Percentiles rank a stretch among this genome's conserved stretches.
Conservation (phyloP, 2,888 invertebrate genomes). For the Elegia similella region DNA sequence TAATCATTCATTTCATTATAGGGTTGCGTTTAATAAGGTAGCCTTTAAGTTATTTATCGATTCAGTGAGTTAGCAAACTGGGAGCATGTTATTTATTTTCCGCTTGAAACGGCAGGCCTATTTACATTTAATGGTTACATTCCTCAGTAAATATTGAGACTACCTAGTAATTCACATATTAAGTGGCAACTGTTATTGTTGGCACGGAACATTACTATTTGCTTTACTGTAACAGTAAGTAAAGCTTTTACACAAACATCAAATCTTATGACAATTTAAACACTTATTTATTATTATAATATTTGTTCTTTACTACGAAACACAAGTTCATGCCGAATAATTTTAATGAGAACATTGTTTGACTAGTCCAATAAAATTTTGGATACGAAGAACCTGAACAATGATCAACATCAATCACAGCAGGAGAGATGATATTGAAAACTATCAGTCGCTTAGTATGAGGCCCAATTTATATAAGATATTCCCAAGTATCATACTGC, state of each 20-base stretch:
- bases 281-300: too few relatives aligned
- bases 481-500: too few relatives aligned
- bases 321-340: too few relatives aligned
- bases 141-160: not conserved
- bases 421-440: too few relatives aligned
- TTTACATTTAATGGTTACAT: slow-evolving; percentile 12
- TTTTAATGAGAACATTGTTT: too few relatives aligned
- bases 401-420: too few relatives aligned
- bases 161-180: not conserved
- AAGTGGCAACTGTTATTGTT: not conserved
- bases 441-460: too few relatives aligned
- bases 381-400: too few relatives aligned
- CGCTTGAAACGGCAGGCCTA: slow-evolving; percentile 10
- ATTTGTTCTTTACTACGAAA: too few relatives aligned
- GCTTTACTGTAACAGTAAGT: not conserved
- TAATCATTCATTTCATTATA: slow-evolving; percentile 4
- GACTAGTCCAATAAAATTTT: too few relatives aligned
- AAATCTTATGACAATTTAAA: not conserved
- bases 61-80: slow-evolving; percentile 23
- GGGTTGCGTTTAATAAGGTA: slow-evolving; percentile 7
- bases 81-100: slow-evolving; percentile 16
- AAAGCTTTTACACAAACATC: not conserved
- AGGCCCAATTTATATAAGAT: too few relatives aligned
- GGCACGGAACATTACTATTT: not conserved
- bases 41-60: slow-evolving; percentile 26